Base-by-base conservation (phyloP, 2,797 vertebrate genomes). In the Hoplostethus atlanticus region DNA sequence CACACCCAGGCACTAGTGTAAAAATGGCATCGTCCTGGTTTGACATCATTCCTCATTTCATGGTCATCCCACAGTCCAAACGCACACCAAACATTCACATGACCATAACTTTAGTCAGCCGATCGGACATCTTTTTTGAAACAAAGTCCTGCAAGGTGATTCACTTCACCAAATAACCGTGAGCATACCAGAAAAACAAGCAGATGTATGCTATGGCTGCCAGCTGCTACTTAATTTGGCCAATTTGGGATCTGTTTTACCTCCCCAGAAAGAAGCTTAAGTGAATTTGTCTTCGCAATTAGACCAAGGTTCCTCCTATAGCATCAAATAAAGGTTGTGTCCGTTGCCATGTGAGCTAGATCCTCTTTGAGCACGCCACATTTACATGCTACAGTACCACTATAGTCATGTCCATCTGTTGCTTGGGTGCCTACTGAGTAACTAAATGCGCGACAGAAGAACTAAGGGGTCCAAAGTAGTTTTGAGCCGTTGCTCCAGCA, bases 281-380 rank as follows among this genome's bases (percentile, higher is more conserved):
- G 9, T 25, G 46, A 64, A 64, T 83, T 52, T 61, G 40, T 59
- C 71, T 68, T 65, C 59, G 80, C 71, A 80, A 76, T 77, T 28
- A 83, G 76, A 84, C 82, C 85, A 80, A 76, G 76, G 83, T 76
- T 82, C 64, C 54, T 73, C 68, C 31, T 62, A 56, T 46, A 44
- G 65, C 73, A 52, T 80, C 76, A 82, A 61, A 61, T 64, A 78
- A 68, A 67, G 71, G 80, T 82, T 84, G 75, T 36, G 82, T 86
- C 83, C 69, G 89, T 95, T 88, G 75, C 93, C 92, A 94, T 93
- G 93, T 90, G 84, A 93, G 86, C 87, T 63, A 65, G 84, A 82
- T 83, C 73, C 79, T 63, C 79, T 81, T 66, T 72, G 71, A 67
- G 82, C 67, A 7, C 68, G 2, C 31, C 38, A 6, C 15, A 16